Conservation (phyloP, 2,113 vertebrate genomes). For the Diadophis punctatus region DNA sequence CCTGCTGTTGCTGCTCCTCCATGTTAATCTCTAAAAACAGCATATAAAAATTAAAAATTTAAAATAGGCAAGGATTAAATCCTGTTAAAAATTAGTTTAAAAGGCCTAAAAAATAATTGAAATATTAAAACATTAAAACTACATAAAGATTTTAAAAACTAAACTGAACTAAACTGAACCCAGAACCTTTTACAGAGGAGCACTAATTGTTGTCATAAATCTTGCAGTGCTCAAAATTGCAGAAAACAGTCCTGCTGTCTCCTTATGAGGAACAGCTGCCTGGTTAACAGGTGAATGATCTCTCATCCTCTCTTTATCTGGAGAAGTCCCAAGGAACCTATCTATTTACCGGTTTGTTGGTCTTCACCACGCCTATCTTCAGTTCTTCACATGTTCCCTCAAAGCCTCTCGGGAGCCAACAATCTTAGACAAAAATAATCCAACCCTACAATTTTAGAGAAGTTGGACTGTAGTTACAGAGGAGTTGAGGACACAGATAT, state of each 20-base stretch:
- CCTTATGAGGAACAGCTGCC: background rate
- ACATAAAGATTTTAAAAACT: too few relatives aligned
- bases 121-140: too few relatives aligned
- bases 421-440: background rate
- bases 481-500: background rate
- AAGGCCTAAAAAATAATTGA: too few relatives aligned
- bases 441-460: background rate
- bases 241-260: background rate
- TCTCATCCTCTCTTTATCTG: background rate
- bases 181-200: too few relatives aligned
- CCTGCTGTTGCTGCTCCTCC: too few relatives aligned
- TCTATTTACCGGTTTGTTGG: background rate
- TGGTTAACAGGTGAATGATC: background rate
- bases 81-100: too few relatives aligned
- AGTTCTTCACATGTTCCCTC: background rate
- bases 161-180: too few relatives aligned
- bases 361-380: background rate
- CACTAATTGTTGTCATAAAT: too few relatives aligned
- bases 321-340: background rate
- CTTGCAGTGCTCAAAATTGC: background rate
- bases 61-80: too few relatives aligned
- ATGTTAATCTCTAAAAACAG: too few relatives aligned
- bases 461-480: background rate
- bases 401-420: background rate
- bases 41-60: too few relatives aligned